Evolutionary conservation across 2,113 vertebrate genomes (phyloP), one percentile per base, ranked within the genome.

Genomic region (Hemichromis elongatus): DNA sequence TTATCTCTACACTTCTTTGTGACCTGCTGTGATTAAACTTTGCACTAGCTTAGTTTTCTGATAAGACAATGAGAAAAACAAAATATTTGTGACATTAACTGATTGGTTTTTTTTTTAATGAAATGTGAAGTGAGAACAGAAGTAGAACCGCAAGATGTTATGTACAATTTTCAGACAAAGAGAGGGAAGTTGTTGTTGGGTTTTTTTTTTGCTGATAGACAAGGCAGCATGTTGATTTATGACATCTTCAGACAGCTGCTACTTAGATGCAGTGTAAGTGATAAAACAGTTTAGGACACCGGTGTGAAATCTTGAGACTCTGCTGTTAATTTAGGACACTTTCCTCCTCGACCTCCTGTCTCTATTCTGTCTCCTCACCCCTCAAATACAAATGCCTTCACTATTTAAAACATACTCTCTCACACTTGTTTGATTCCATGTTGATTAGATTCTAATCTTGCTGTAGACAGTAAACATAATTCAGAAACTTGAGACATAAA

Each of bases 251-350:
- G 42, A 75, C 24, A 75, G 42, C 42, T 24, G 16, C 26, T 75
- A 50, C 68, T 8, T 75, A 47, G 42, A 57, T 24, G 19, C 14
- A 66, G 55, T 66, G 37, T 84, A 12, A 7, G 83, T 77, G 86
- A 16, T 16, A 87, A 85, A 81, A 56, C 56, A 63, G 85, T 89
- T 94, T 86, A 84, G 90, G 54, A 86, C 53, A 66, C 66, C 45
- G 33, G 77, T 80, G 66, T 88, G 68, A 91, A 90, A 53, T 68
- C 54, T 80, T 26, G 66, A 70, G 21, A 45, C 21, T 70, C 37
- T 45, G 21, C 14, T 18, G 50, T 19, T 52, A 19, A 52, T 52
- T 70, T 61, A 80, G 54, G 79, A 75, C 66, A 47, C 26, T 83
- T 80, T 79, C 33, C 16, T 33, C 16, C 59, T 53, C 7, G 1